Base-by-base conservation (phyloP, 2,888 invertebrate species). In the Stratiomys singularior region DNA sequence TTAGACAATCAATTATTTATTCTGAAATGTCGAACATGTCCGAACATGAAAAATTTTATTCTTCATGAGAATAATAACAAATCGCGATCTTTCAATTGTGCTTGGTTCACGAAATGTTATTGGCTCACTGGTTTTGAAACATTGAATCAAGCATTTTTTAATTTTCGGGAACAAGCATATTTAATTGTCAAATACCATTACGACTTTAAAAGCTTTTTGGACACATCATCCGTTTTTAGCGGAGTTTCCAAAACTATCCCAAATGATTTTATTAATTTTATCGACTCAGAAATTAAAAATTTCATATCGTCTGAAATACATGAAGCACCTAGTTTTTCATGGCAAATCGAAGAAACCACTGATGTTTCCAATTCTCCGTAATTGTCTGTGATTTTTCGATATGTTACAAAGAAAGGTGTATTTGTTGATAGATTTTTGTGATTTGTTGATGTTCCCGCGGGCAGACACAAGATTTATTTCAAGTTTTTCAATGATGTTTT, bases 271-370 rank as follows among this genome's bases (percentile, higher is more conserved):
- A 1, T 64, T 1, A 18, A 1, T 0, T 15, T 28, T 3, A 64
- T 64, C 18, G 1, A n/a, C 1, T 1, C 1, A 7, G 4, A 28
- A 15, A 0, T 64, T 13, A 7, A 30, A 27, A 4, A 0, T 3
- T 1, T 2, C 1, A 64, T 64, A 1, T 0, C 0, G 0, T 1
- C 28, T 30, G 64, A 28, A 37, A 64, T 64, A 44, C 0, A 64
- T 15, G 9, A 64, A 1, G 0, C 64, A 1, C 0, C 4, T 4
- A 23, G 64, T 4, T 64, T n/a, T 64, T 28, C 28, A 0, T 64
- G 64, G 64, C 64, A 64, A 30, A 3, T 64, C 25, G 64, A 64
- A 15, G 64, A 64, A 30, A 30, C 64, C 9, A 64, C 64, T 18
- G 64, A 64, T 37, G 1, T 37, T 37, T 1, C 0, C 1, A 1